Evolutionary conservation across 2,888 invertebrate species (phyloP).

Genomic region (Protonemura montana): DNA sequence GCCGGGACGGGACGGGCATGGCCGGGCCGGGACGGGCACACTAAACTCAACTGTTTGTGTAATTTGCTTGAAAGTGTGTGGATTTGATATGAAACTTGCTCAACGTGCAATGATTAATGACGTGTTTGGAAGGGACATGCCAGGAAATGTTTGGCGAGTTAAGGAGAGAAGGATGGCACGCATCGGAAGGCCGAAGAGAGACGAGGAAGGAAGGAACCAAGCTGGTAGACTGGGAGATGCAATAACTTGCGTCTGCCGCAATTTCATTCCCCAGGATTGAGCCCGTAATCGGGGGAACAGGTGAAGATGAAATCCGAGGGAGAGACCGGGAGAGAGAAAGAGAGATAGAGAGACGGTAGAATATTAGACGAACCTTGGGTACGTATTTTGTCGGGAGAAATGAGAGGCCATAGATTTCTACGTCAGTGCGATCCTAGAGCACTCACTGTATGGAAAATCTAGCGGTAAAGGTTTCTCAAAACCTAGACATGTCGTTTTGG

Average conservation of each 20-base stretch:
- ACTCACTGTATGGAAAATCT: neutral
- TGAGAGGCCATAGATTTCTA: neutral
- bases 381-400: neutral
- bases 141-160: neutral
- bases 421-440: neutral
- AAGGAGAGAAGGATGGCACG: neutral
- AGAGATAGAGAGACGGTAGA: neutral
- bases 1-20: no score
- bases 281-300: constrained; percentile 14
- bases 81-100: constrained; percentile 14
- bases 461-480: neutral
- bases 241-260: constrained; percentile 26
- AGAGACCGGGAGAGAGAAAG: neutral
- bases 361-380: neutral
- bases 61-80: neutral
- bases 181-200: neutral
- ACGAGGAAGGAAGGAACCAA: neutral
- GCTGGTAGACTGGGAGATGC: neutral
- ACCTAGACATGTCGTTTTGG: neutral
- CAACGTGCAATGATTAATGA: constrained; percentile 20
- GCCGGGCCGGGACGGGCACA: no score
- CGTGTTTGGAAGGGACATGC: neutral
- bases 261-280: constrained; percentile 18
- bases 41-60: neutral
- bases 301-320: constrained; percentile 25